A percentile compares a stretch with the other conserved stretches of the same genome.
These are phyloP conservation scores for Porites lobata DNA, from an alignment of 92 coral and sea anemone species.

Conservation along the genomic window DNA sequence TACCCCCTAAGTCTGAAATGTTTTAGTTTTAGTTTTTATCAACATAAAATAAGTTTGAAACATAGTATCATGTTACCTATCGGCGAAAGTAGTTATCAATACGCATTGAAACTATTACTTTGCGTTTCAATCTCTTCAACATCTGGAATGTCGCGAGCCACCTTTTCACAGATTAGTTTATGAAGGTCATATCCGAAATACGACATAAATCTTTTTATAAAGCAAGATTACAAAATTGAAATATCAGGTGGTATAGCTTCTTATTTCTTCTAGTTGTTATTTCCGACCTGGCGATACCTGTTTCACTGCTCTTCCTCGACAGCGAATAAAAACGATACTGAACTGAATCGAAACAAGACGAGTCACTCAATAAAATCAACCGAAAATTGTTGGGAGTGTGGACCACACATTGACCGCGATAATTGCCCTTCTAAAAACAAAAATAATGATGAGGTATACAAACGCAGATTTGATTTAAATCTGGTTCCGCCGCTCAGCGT, in stretches of 20 bases:
- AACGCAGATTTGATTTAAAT: not conserved
- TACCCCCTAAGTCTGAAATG: too few relatives aligned
- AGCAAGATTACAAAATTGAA: not conserved
- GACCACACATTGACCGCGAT: slow-evolving; percentile 7
- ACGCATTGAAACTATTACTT: too few relatives aligned
- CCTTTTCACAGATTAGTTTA: not conserved
- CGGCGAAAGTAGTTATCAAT: too few relatives aligned
- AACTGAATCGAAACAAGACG: too few relatives aligned
- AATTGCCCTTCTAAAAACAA: slow-evolving; percentile 7
- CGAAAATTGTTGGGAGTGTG: not conserved
- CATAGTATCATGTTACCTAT: too few relatives aligned
- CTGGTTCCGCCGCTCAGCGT: too few relatives aligned
- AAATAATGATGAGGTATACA: not conserved
- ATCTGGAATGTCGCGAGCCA: too few relatives aligned
- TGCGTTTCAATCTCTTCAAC: too few relatives aligned
- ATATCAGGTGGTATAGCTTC: not conserved
- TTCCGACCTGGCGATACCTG: not conserved
- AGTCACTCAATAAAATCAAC: not conserved
- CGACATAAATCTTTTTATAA: not conserved
- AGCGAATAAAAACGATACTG: not conserved
- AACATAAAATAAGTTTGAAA: too few relatives aligned
- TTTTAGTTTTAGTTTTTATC: too few relatives aligned
- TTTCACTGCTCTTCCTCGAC: not conserved
- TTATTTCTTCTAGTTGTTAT: not conserved
- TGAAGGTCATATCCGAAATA: not conserved